Percentiles rank a stretch among this genome's conserved stretches.
phyloP scores from a whole-genome alignment of 2,797 vertebrate species.

The Tympanoctomys barrerae region DNA sequence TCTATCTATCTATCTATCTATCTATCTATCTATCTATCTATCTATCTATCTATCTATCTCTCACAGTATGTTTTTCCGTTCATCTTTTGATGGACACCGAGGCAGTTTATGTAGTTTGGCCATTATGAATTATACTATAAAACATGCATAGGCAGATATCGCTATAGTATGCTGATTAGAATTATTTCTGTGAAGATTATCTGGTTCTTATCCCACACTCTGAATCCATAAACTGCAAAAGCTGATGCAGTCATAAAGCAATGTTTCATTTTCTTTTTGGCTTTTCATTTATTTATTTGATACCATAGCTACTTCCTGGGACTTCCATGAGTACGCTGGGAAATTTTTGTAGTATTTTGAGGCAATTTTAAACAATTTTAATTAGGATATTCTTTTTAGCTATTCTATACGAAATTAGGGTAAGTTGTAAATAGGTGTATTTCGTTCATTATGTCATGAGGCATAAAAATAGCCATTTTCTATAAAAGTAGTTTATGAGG shows the following conservation, averaged over 20 bases:
- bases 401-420: background rate
- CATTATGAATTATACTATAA: background rate
- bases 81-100: background rate
- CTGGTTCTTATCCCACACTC: background rate
- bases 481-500: background rate
- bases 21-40: background rate
- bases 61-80: background rate
- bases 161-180: background rate
- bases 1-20: no score
- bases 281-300: background rate
- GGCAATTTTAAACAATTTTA: conserved; percentile 7
- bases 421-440: background rate
- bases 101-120: background rate
- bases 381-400: background rate
- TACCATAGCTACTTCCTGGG: background rate
- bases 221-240: background rate
- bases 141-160: background rate
- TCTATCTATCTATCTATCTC: background rate
- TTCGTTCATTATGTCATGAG: background rate
- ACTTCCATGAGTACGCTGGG: background rate
- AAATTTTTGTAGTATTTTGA: background rate
- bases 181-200: background rate
- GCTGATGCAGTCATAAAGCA: background rate
- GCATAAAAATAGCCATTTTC: background rate
- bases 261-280: background rate